Conservation (phyloP, 2,797 vertebrate genomes). For the Halcyon badia region DNA sequence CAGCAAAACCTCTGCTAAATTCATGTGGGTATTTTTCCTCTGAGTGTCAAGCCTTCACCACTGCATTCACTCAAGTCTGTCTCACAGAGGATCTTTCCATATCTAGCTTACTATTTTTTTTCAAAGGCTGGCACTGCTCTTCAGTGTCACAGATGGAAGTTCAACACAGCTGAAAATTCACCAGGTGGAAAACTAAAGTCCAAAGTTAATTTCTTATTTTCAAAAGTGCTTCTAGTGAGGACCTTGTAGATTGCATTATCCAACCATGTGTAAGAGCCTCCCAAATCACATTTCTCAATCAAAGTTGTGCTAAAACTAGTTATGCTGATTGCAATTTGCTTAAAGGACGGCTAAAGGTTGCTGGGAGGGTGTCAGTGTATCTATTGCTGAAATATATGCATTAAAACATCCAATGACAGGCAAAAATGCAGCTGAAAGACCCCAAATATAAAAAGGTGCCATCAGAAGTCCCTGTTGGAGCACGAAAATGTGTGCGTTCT, state of each 20-base stretch:
- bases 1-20: neutral
- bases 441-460: neutral
- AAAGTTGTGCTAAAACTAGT: slow-evolving; percentile 11
- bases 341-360: slow-evolving; percentile 5
- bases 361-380: neutral
- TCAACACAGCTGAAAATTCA: neutral
- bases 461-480: neutral
- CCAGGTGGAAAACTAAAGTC: neutral
- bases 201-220: neutral
- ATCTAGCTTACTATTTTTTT: neutral
- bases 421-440: neutral
- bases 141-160: neutral
- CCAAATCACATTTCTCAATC: neutral
- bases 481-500: accelerated
- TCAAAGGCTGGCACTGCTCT: neutral
- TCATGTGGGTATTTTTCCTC: neutral
- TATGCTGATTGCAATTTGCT: slow-evolving; percentile 12
- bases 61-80: neutral
- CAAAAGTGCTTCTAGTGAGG: neutral
- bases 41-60: neutral
- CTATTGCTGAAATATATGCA: neutral
- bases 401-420: neutral
- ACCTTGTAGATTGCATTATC: neutral
- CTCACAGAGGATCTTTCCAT: neutral
- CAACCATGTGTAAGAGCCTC: neutral